Evolutionary conservation across 2,888 invertebrate species (phyloP).

Genomic region (Ochropacha duplaris): DNA sequence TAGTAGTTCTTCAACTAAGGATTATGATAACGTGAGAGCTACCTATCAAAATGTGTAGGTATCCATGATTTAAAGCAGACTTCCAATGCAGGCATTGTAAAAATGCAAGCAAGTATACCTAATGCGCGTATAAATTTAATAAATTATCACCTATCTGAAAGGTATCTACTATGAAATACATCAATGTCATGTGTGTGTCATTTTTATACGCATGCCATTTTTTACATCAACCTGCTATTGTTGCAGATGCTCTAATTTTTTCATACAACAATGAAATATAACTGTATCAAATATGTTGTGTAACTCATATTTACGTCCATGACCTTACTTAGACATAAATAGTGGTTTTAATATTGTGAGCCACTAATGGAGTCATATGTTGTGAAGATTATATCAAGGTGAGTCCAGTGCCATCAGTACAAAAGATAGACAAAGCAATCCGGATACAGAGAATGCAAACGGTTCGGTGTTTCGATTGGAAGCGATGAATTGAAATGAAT

Average conservation of each 20-base stretch:
- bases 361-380: slow-evolving; percentile 52
- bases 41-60: not conserved
- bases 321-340: slow-evolving; percentile 68
- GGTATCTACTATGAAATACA: not conserved
- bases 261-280: slow-evolving; percentile 12
- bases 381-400: slow-evolving; percentile 63
- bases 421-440: slow-evolving; percentile 35
- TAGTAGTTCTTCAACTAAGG: not conserved
- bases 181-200: not conserved
- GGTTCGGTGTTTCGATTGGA: slow-evolving; percentile 14
- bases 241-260: slow-evolving; percentile 8
- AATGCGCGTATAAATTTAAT: not conserved
- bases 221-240: slow-evolving; percentile 8
- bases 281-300: slow-evolving; percentile 3
- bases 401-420: slow-evolving; percentile 39
- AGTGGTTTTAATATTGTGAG: slow-evolving; percentile 54
- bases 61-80: not conserved
- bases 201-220: slow-evolving; percentile 10
- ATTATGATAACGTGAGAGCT: not conserved
- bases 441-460: slow-evolving; percentile 12
- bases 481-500: slow-evolving; percentile 21
- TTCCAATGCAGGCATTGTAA: not conserved
- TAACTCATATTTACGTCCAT: slow-evolving; percentile 30
- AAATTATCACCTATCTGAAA: not conserved
- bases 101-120: not conserved